phyloP scores from a whole-genome alignment of 2,113 vertebrate genomes.

The Uria lomvia region DNA sequence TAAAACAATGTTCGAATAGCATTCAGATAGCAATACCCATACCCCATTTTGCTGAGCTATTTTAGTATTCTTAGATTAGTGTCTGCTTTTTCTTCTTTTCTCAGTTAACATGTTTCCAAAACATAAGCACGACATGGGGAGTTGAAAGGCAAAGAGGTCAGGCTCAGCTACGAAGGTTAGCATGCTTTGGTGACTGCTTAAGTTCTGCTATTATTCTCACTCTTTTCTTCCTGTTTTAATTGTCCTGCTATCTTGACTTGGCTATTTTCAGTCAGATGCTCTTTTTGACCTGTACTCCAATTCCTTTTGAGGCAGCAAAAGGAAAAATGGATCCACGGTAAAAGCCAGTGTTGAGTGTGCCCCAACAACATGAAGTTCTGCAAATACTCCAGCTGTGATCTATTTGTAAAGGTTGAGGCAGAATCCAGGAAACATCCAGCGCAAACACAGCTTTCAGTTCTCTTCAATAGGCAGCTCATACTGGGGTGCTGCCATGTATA shows the following conservation, averaged over 20 bases:
- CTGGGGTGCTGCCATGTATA: not conserved
- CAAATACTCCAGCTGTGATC: slow-evolving; percentile 26
- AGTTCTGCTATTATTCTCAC: not conserved
- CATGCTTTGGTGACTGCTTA: not conserved
- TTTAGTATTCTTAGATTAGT: not conserved
- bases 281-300: slow-evolving; percentile 18
- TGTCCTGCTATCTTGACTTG: not conserved
- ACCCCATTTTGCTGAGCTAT: not conserved
- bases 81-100: not conserved
- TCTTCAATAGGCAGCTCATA: not conserved
- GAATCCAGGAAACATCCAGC: not conserved
- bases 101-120: not conserved
- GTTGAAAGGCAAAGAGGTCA: slow-evolving; percentile 17
- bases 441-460: not conserved
- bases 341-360: not conserved
- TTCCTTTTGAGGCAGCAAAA: slow-evolving; percentile 16
- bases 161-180: not conserved
- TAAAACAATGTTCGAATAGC: slow-evolving; percentile 20
- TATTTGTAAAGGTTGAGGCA: not conserved
- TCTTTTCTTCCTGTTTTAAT: slow-evolving; percentile 15
- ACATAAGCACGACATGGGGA: not conserved
- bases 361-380: not conserved
- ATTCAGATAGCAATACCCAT: not conserved
- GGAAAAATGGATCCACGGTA: not conserved
- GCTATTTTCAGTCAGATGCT: slow-evolving; percentile 20